phyloP scores from a whole-genome alignment of 2,888 invertebrate species.

The Leptinotarsa peninsularis region DNA sequence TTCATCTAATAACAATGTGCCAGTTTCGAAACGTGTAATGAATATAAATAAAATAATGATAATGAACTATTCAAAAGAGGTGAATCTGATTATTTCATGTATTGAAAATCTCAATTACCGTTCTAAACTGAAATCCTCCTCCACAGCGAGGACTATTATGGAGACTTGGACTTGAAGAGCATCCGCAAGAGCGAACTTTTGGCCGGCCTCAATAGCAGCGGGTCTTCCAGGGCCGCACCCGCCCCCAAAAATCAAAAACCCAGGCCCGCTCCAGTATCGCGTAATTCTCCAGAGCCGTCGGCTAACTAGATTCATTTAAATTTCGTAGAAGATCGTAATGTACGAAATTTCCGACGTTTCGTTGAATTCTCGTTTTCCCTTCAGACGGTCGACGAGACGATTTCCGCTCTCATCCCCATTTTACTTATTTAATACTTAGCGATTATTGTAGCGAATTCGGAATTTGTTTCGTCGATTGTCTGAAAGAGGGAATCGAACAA shows the following conservation, averaged over 20 bases:
- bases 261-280: constrained; percentile 64
- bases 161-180: constrained; percentile 93
- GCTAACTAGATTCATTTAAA: constrained; percentile 43
- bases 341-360: constrained; percentile 6
- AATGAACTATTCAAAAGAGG: too few relatives aligned
- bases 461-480: constrained; percentile 53
- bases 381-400: constrained; percentile 8
- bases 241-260: constrained; percentile 64
- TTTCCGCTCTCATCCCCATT: constrained; percentile 16
- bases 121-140: constrained; percentile 47
- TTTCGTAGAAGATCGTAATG: constrained; percentile 15
- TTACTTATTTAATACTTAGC: constrained; percentile 53
- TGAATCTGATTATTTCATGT: too few relatives aligned
- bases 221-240: constrained; percentile 65
- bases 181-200: constrained; percentile 94
- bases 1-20: too few relatives aligned
- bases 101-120: too few relatives aligned
- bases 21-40: too few relatives aligned
- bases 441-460: constrained; percentile 52
- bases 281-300: constrained; percentile 62
- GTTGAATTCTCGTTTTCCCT: background rate
- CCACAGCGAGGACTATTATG: constrained; percentile 97
- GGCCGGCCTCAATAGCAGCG: constrained; percentile 79
- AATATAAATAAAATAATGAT: too few relatives aligned
- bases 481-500: constrained; percentile 43